Percentiles rank a stretch among this genome's conserved stretches.
phyloP scores from a whole-genome alignment of 2,113 vertebrate genomes.

The Chascanopsetta lugubris region DNA sequence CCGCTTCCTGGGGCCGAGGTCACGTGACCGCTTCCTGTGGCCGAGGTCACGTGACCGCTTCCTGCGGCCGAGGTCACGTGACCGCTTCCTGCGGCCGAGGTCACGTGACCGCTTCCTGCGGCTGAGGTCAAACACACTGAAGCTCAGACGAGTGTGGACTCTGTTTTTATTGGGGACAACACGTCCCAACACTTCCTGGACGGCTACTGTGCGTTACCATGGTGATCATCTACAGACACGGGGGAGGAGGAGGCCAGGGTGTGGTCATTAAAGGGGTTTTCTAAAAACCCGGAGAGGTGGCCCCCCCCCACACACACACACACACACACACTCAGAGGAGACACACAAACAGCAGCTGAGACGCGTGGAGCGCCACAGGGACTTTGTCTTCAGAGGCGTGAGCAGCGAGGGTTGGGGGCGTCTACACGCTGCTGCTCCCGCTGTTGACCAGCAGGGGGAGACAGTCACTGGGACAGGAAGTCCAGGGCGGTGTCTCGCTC shows the following conservation, averaged over 20 bases:
- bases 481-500: constrained; percentile 93
- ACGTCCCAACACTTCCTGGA: constrained; percentile 64
- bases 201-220: constrained; percentile 48
- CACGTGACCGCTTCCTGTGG: no score
- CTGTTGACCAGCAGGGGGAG: constrained; percentile 12
- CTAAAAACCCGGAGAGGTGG: constrained; percentile 50
- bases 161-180: constrained; percentile 73
- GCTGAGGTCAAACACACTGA: background rate
- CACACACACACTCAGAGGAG: constrained; percentile 21
- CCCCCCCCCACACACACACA: constrained; percentile 13
- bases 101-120: no score
- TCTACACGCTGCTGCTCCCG: constrained; percentile 60
- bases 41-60: no score
- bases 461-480: constrained; percentile 92
- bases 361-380: constrained; percentile 41
- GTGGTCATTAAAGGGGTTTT: constrained; percentile 48
- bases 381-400: constrained; percentile 83
- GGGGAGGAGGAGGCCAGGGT: constrained; percentile 52
- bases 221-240: constrained; percentile 51
- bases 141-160: constrained; percentile 6
- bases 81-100: no score
- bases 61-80: no score
- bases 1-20: no score
- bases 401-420: constrained; percentile 72
- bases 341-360: constrained; percentile 38